Conservation (phyloP, 1,140 invertebrate species). For the Caenorhabditis tropicalis region DNA sequence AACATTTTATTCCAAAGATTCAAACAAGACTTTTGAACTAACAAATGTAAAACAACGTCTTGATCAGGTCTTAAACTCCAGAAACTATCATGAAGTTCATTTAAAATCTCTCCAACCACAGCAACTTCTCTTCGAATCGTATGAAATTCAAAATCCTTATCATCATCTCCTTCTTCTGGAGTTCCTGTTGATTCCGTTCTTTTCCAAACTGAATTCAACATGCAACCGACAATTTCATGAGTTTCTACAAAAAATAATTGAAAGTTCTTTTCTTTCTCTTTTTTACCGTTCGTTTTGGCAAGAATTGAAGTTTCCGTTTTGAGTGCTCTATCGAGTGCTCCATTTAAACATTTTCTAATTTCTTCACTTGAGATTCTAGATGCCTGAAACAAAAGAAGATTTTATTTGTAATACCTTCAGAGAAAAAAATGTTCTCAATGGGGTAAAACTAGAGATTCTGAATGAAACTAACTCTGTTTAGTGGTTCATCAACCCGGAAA, state of each 20-base stretch:
- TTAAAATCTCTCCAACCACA: conserved; percentile 16
- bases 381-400: not conserved
- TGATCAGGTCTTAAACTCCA: conserved; percentile 30
- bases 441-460: too few relatives aligned
- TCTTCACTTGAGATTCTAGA: conserved; percentile 10
- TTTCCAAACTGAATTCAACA: conserved; percentile 30
- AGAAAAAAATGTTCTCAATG: too few relatives aligned
- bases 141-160: conserved; percentile 9
- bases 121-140: conserved; percentile 7
- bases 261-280: not conserved
- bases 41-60: conserved; percentile 16
- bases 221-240: conserved; percentile 26
- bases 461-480: not conserved
- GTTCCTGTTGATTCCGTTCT: not conserved
- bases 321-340: conserved; percentile 14
- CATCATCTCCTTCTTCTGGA: not conserved
- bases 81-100: conserved; percentile 20
- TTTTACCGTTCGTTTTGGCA: not conserved
- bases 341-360: conserved; percentile 4
- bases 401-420: too few relatives aligned
- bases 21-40: not conserved
- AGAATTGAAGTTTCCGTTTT: conserved; percentile 22
- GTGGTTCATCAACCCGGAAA: conserved; percentile 9
- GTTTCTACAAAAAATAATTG: not conserved
- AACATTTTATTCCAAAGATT: not conserved